Evolutionary conservation across 2,888 invertebrate species (phyloP), one percentile per base, ranked within the genome.

Genomic region (Lottia gigantea): DNA sequence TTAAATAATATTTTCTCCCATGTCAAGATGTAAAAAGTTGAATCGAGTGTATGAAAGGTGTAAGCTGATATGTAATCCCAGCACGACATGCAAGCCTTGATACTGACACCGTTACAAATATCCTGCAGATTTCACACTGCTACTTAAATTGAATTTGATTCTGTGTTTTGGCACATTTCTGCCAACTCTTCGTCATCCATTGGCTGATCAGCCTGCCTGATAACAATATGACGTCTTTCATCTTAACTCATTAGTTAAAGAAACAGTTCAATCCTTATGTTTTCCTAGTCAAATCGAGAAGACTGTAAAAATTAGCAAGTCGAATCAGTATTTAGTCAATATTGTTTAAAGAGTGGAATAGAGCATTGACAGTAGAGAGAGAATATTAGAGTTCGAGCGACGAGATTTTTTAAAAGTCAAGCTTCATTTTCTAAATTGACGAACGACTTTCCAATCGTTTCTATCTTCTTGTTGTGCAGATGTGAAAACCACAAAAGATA

Each of bases 61-160:
- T 23, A 55, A 55, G 19, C 23, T 23, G 55, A 55, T 19, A 55
- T 23, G 55, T 55, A 23, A 55, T 55, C 55, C 19, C 55, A 55
- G 55, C 55, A 23, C 23, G 55, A 23, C 11, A 40, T 55, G 23
- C 19, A n/a, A 55, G 12, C 55, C 55, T 2, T 11, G 55, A 55
- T 55, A 55, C 55, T 55, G 55, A 55, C 55, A 55, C 55, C 23
- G 55, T 12, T 55, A 55, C 19, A 55, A 55, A 55, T 55, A 55
- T 19, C 55, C 19, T 55, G 14, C 55, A 19, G 55, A 55, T 19
- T 55, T 55, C 55, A 55, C 55, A 55, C 55, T 14, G 55, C 55
- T 55, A 55, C 55, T 55, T 55, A 55, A 55, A 55, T 55, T 55
- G 55, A 55, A 55, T 55, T 55, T 55, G 55, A 55, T 55, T 55